Conservation (phyloP, 2,797 vertebrate genomes). For the Delichon dasypus region DNA sequence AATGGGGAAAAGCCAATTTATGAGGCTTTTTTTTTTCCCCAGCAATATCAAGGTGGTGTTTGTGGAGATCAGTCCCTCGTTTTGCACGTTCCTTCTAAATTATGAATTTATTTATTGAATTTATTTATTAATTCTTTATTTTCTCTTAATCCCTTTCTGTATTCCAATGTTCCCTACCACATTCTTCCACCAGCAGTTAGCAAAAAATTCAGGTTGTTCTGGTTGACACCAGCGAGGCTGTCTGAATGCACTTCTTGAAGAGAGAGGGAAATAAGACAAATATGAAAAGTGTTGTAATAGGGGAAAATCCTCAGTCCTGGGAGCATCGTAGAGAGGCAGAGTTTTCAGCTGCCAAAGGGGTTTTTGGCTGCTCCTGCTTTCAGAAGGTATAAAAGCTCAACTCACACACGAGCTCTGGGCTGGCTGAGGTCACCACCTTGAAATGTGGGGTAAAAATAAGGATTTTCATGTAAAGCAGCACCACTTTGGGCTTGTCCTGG, state of each 20-base stretch:
- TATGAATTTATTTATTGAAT: background rate
- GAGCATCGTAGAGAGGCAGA: background rate
- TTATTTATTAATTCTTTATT: background rate
- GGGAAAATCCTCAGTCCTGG: background rate
- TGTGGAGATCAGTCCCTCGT: background rate
- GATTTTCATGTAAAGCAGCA: background rate
- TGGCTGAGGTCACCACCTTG: background rate
- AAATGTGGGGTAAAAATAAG: background rate
- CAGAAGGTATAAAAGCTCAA: rapidly evolving
- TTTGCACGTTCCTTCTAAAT: background rate
- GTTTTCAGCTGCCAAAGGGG: rapidly evolving
- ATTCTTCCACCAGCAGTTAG: background rate
- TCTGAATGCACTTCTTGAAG: background rate
- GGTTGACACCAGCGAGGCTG: background rate
- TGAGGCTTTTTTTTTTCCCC: rapidly evolving
- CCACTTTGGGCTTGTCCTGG: background rate
- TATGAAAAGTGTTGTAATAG: no score
- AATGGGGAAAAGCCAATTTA: background rate
- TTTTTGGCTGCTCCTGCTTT: background rate
- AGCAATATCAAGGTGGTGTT: background rate
- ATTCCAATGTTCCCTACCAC: background rate
- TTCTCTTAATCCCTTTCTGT: background rate
- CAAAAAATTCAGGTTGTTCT: background rate
- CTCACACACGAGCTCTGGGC: background rate
- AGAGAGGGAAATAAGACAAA: background rate